Percentiles rank a stretch among this genome's conserved stretches.
Evolutionary conservation across 2,888 invertebrate genomes (phyloP).

Genomic region (Diaperis boleti): DNA sequence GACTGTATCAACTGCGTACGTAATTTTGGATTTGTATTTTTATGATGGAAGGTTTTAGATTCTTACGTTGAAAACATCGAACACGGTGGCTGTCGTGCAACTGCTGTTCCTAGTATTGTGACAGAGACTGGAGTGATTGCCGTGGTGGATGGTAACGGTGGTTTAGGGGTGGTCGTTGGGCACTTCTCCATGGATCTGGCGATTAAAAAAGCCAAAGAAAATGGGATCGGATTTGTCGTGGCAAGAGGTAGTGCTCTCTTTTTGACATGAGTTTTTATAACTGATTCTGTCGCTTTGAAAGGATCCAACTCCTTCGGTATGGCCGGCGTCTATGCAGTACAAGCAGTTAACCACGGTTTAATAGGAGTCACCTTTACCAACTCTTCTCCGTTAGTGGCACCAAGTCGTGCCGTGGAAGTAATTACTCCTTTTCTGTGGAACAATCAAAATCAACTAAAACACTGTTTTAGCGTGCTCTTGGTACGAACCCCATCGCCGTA

Average conservation of each 20-base stretch:
- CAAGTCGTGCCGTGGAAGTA: constrained; percentile 66
- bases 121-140: constrained; percentile 70
- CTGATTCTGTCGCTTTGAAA: constrained; percentile 58
- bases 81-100: constrained; percentile 66
- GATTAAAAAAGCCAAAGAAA: constrained; percentile 75
- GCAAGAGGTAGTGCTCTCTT: constrained; percentile 66
- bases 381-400: constrained; percentile 87
- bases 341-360: constrained; percentile 77
- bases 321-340: constrained; percentile 81
- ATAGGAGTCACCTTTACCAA: constrained; percentile 90
- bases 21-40: not conserved
- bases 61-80: constrained; percentile 76
- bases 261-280: not conserved
- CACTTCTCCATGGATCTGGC: constrained; percentile 75
- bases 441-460: no score
- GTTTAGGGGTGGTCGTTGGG: constrained; percentile 76
- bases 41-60: constrained; percentile 59
- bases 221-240: constrained; percentile 77
- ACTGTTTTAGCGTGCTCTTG: constrained; percentile 75
- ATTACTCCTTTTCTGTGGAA: not conserved
- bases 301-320: constrained; percentile 89
- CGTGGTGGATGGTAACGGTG: constrained; percentile 76
- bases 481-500: constrained; percentile 89
- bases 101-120: constrained; percentile 69
- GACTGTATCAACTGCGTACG: not conserved